Evolutionary conservation across 2,888 invertebrate species (phyloP).

Genomic region (Gymnosoma rotundatum): DNA sequence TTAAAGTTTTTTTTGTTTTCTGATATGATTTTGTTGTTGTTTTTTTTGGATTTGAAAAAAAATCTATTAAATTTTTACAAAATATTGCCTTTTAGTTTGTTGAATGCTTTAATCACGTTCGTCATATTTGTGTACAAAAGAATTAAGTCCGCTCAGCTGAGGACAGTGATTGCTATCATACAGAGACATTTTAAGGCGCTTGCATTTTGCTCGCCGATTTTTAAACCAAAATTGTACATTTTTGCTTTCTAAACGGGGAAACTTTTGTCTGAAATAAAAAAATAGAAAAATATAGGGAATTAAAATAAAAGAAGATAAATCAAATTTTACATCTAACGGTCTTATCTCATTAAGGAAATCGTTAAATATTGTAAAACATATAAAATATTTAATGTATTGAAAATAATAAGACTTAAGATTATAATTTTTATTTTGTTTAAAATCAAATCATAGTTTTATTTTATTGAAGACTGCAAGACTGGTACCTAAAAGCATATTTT

Average conservation of each 20-base stretch:
- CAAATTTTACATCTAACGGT: too few relatives aligned
- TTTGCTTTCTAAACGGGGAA: constrained; percentile 98
- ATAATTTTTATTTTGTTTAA: too few relatives aligned
- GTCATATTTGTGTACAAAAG: constrained; percentile 81
- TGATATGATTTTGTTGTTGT: constrained; percentile 55
- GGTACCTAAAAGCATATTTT: too few relatives aligned
- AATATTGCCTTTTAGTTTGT: constrained; percentile 57
- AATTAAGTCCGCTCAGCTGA: constrained; percentile 79
- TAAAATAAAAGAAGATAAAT: not conserved
- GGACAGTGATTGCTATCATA: constrained; percentile 85
- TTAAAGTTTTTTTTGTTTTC: not conserved
- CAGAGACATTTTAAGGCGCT: constrained; percentile 95
- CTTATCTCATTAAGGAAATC: too few relatives aligned
- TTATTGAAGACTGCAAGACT: too few relatives aligned
- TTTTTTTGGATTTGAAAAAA: constrained; percentile 32
- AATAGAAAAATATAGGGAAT: not conserved
- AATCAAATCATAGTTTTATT: too few relatives aligned
- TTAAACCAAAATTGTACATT: constrained; percentile 99
- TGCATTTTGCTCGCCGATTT: constrained; percentile 98
- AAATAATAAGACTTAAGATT: too few relatives aligned
- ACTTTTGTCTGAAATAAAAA: constrained; percentile 90
- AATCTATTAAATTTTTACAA: constrained; percentile 40
- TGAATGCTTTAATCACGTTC: constrained; percentile 79
- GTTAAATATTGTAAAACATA: too few relatives aligned
- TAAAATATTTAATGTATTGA: too few relatives aligned